Base-by-base conservation (phyloP, 2,797 vertebrate genomes). In the Prionace glauca region DNA sequence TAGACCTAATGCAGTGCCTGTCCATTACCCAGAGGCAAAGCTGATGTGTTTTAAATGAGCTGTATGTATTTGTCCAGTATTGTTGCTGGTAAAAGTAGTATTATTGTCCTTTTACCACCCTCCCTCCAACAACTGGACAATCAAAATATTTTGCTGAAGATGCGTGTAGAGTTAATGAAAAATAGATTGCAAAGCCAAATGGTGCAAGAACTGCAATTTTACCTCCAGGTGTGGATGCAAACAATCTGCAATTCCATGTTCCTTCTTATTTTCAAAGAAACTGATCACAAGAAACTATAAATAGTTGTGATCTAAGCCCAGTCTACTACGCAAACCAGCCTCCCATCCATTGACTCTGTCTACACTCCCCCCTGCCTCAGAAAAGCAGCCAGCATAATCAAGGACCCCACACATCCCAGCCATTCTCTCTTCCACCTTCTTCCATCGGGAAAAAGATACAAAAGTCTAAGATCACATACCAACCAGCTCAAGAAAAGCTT, bases 51-150 rank as follows among this genome's bases (percentile, higher is more conserved):
- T 92, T 67, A 67, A 36, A 92, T 67, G 90, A 36, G 90, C 10
- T 67, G 62, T 69, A 69, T 92, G 90, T 20, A 69, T 92, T 92
- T 92, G 90, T 92, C n/a, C 62, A 92, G 62, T 36, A 69, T 41
- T 67, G 90, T 69, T 22, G n/a, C 8, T 69, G n/a, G 62, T 62
- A 20, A 62, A 62, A 90, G 62, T 16, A 56, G 56, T 90, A 62
- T 26, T 26, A 87, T 56, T 87, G 41, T 24, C 84, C 29, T 62
- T 60, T 90, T 90, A 90, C 24, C 12, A 60, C 62, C 26, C 3
- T 90, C 26, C 3, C 32, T 88, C 29, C 86, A 88, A 88, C 45
- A 65, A 91, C n/a, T 65, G 32, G 32, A 1, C n/a, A n/a, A 92
- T 67, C 62, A 92, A 24, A 22, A 20, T 62, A 67, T 67, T 92